Evolutionary conservation across 2,888 invertebrate genomes (phyloP), one percentile per base, ranked within the genome.

Genomic region (Nephrotoma flavescens): DNA sequence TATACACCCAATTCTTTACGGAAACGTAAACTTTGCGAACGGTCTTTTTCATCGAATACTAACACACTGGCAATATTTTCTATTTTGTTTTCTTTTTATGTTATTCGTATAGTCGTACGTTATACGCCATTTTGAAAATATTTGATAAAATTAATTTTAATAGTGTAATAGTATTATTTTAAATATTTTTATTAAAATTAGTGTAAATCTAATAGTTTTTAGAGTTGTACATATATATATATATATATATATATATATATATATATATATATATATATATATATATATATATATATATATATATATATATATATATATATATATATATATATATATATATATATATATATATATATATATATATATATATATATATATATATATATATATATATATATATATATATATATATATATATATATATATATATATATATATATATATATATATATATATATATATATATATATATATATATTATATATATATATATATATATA

Each of bases 181-280:
- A 19, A 19, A 19, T 19, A 19, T 19, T 19, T 19, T 19, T 19
- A 19, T 19, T 19, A 19, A 19, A 19, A 19, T 19, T 19, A 19
- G 19, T 19, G 19, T 19, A 19, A 19, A 19, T 19, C 19, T 19
- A 19, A 19, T 19, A 19, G 19, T 19, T 19, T 19, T 19, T 19
- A 19, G 19, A 0, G 19, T 19, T 19, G 19, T 19, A 19, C 19
- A 19, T 19, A 19, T 19, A 19, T 19, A 1, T 19, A 19, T 19
- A 19, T 47, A 19, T 19, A 19, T 19, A 19, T 19, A 19, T 83
- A 15, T 83, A 83, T 31, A 83, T 83, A 83, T 83, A 83, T 83
- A 83, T 83, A 83, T 83, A 83, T 83, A 83, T 83, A 83, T 83
- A 83, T 83, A 83, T 83, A 83, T 83, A 83, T 83, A 83, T 83